Conservation (phyloP, 64 coral and sea anemone species). For the Exaiptasia diaphana region DNA sequence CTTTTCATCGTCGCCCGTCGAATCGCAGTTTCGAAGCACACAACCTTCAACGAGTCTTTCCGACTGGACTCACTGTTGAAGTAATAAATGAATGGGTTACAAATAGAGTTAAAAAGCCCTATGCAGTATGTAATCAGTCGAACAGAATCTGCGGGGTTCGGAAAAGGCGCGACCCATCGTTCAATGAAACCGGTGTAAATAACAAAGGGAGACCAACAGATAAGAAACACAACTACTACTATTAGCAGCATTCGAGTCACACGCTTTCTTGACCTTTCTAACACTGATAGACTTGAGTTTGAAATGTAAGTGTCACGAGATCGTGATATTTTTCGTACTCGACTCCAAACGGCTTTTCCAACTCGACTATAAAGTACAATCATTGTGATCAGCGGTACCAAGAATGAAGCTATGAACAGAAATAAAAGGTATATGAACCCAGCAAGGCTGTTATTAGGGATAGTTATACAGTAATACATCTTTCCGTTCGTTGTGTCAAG, state of each 20-base stretch:
- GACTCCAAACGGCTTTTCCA: constrained; percentile 34
- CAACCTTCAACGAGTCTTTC: constrained; percentile 25
- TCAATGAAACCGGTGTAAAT: constrained; percentile 65
- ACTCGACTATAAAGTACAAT: constrained; percentile 47
- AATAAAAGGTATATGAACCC: constrained; percentile 43
- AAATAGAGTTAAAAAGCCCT: constrained; percentile 50
- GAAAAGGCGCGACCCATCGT: constrained; percentile 31
- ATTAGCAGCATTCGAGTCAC: constrained; percentile 55
- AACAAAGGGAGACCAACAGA: constrained; percentile 65
- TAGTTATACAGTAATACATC: constrained; percentile 65
- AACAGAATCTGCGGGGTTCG: constrained; percentile 42
- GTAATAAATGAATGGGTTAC: constrained; percentile 80
- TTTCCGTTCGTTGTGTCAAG: constrained; percentile 17
- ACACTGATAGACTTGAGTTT: background rate
- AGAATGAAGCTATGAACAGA: constrained; percentile 45
- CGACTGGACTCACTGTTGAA: constrained; percentile 42
- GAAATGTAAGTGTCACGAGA: constrained; percentile 3
- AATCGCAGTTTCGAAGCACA: constrained; percentile 22
- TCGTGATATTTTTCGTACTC: constrained; percentile 39
- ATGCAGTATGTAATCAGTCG: constrained; percentile 42
- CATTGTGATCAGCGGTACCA: constrained; percentile 66
- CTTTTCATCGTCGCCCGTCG: background rate
- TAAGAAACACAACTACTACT: constrained; percentile 45
- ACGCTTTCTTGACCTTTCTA: constrained; percentile 45
- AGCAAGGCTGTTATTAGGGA: constrained; percentile 31